Percentiles rank a stretch among this genome's conserved stretches.
Conservation (phyloP, 2,888 invertebrate genomes). For the Ophioninae sp. region DNA sequence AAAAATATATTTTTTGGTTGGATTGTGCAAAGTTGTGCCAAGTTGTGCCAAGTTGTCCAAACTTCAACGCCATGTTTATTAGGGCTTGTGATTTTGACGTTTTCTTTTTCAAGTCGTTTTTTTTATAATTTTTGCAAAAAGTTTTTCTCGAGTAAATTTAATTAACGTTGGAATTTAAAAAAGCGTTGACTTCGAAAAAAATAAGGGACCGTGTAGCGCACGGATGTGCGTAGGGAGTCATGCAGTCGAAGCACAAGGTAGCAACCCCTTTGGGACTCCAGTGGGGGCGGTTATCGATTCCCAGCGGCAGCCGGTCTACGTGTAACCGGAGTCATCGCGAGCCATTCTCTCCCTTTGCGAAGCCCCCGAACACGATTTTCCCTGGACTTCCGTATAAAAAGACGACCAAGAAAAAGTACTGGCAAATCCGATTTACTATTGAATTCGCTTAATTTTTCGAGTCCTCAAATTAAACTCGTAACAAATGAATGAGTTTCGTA, state of each 20-base stretch:
- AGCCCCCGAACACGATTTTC: slow-evolving; percentile 50
- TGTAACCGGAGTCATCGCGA: slow-evolving; percentile 50
- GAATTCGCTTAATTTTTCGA: neutral
- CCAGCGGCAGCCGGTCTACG: slow-evolving; percentile 67
- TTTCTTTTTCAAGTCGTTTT: no score
- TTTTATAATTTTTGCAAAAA: no score
- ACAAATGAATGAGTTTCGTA: no score
- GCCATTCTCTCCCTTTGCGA: slow-evolving; percentile 58
- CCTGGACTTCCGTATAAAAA: slow-evolving; percentile 74
- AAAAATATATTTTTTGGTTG: no score
- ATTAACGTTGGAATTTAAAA: no score
- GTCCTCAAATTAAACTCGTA: no score
- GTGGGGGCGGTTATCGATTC: slow-evolving; percentile 77
- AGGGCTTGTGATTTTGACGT: no score
- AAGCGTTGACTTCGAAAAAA: neutral
- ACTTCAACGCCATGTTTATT: no score
- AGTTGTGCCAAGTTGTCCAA: no score
- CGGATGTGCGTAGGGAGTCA: slow-evolving; percentile 39
- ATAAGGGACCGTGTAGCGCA: neutral
- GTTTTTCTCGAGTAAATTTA: no score
- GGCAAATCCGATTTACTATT: slow-evolving; percentile 16
- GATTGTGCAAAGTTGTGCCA: no score
- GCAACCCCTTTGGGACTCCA: slow-evolving; percentile 73
- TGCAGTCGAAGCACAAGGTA: slow-evolving; percentile 62
- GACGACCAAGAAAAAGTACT: slow-evolving; percentile 68